These are phyloP conservation scores for Drosophila mimica DNA, from an alignment of 2,888 invertebrate genomes.

Conservation along the genomic window DNA sequence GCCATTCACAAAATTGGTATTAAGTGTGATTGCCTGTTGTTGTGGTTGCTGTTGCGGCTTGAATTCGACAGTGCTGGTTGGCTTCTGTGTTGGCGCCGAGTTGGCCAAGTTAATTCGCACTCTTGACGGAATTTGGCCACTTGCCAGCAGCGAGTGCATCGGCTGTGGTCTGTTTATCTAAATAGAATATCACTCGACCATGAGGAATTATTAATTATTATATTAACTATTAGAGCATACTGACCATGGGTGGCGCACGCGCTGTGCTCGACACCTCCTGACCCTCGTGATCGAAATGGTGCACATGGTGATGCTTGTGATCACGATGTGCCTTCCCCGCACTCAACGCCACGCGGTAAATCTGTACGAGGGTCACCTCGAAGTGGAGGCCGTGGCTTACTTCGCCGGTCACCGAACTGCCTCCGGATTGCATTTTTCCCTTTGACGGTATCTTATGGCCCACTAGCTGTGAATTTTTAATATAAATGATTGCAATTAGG, in stretches of 20 bases:
- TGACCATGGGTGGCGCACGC: slow-evolving; percentile 85
- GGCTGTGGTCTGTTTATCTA: slow-evolving; percentile 86
- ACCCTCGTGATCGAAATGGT: slow-evolving; percentile 91
- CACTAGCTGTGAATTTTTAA: slow-evolving; percentile 87
- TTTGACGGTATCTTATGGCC: slow-evolving; percentile 91
- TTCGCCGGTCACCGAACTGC: slow-evolving; percentile 83
- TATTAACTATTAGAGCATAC: slow-evolving; percentile 19
- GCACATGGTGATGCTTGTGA: slow-evolving; percentile 94
- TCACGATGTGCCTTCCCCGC: slow-evolving; percentile 95
- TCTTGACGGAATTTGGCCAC: slow-evolving; percentile 87
- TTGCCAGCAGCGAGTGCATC: slow-evolving; percentile 87
- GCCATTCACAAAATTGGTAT: slow-evolving; percentile 87
- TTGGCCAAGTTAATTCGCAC: slow-evolving; percentile 86
- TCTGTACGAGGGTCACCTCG: slow-evolving; percentile 92
- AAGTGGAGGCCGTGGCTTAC: slow-evolving; percentile 83
- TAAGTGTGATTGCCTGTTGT: slow-evolving; percentile 82
- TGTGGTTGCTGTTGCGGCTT: slow-evolving; percentile 82
- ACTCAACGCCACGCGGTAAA: slow-evolving; percentile 92
- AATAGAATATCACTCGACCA: not conserved
- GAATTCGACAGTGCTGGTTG: slow-evolving; percentile 80
- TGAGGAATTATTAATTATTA: not conserved
- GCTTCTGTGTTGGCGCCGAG: slow-evolving; percentile 51
- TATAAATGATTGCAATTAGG: not conserved
- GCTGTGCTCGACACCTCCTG: slow-evolving; percentile 87
- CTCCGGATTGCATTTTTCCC: slow-evolving; percentile 90